Percentiles rank a stretch among this genome's conserved stretches.
Evolutionary conservation across 1,140 invertebrate genomes (phyloP).

Genomic region (Orius insidiosus): DNA sequence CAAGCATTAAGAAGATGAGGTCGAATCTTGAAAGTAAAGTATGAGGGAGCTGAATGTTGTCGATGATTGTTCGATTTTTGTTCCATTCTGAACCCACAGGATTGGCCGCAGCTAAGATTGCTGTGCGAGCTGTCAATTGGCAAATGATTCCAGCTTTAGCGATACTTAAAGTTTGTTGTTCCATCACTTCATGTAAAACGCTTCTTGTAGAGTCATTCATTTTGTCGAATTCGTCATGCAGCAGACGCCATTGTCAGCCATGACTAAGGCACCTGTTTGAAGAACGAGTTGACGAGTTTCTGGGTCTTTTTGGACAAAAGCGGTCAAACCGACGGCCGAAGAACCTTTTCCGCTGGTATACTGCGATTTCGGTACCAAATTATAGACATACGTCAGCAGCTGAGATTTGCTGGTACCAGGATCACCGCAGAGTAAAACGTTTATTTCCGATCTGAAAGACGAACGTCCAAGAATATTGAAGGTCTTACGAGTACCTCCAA

Average conservation of each 20-base stretch:
- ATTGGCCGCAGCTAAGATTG: slow-evolving; percentile 95
- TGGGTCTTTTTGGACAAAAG: slow-evolving; percentile 96
- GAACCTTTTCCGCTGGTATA: slow-evolving; percentile 96
- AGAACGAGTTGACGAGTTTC: slow-evolving; percentile 87
- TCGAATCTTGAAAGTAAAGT: slow-evolving; percentile 95
- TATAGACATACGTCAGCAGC: slow-evolving; percentile 86
- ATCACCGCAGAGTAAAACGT: slow-evolving; percentile 95
- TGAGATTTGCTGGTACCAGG: slow-evolving; percentile 99
- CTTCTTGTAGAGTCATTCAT: slow-evolving; percentile 96
- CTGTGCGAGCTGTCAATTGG: slow-evolving; percentile 94
- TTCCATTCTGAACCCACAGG: slow-evolving; percentile 98
- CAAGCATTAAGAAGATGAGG: slow-evolving; percentile 92
- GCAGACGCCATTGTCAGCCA: slow-evolving; percentile 97
- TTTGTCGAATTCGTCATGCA: slow-evolving; percentile 99
- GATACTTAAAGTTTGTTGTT: slow-evolving; percentile 97
- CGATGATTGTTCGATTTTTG: slow-evolving; percentile 69
- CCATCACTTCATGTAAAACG: slow-evolving; percentile 95
- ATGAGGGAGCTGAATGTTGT: slow-evolving; percentile 93
- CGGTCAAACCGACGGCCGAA: slow-evolving; percentile 94
- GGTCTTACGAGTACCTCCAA: slow-evolving; percentile 92
- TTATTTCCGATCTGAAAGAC: slow-evolving; percentile 82
- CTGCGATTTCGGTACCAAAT: slow-evolving; percentile 82
- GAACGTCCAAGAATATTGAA: slow-evolving; percentile 62
- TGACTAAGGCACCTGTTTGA: slow-evolving; percentile 92
- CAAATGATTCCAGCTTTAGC: slow-evolving; percentile 99